Evolutionary conservation across 2,888 invertebrate genomes (phyloP), one percentile per base, ranked within the genome.

Genomic region (Busseola fusca): DNA sequence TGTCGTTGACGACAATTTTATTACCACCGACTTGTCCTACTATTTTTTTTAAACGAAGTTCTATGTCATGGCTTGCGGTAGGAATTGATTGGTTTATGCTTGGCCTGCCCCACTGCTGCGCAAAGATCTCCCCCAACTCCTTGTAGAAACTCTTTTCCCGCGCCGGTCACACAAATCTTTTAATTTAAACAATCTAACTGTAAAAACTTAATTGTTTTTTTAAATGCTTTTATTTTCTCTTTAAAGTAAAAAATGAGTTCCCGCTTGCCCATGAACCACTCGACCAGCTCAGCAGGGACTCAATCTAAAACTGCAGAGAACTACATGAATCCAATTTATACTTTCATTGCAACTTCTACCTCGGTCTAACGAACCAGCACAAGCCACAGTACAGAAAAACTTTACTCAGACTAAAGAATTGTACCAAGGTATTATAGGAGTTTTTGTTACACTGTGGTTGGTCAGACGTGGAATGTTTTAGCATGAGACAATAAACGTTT

Each of bases 371-470:
- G 40, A 70, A 21, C 16, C 40, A 69, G 69, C 42, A 60, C 42
- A 56, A 77, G 48, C 74, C 62, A 52, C 78, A 58, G 50, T 37
- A 6, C 45, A 57, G 54, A 77, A 74, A 76, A 77, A 71, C 62
- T 62, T 74, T 1, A 21, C 27, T 14, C 16, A 42, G 30, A 37
- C 50, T 14, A 27, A 34, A 30, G 0, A 52, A 50, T 74, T 62
- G 42, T 45, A 18, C 21, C 42, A 42, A 37, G 4, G 27, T 60
- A 16, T 21, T 62, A 27, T 6, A 57, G 1, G 12, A n/a, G 21
- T 56, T 57, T 75, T 60, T 68, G 30, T 27, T 76, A 27, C 48
- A 7, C 59, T 60, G 59, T 56, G 30, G 40, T 42, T 34, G 25
- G 14, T 50, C 18, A 21, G 21, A 40, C 16, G 12, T 25, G 42